A percentile compares a stretch with the other conserved stretches of the same genome.
These are phyloP conservation scores for Anoplolepis gracilipes DNA, from an alignment of 1,140 invertebrate species.

Conservation along the genomic window DNA sequence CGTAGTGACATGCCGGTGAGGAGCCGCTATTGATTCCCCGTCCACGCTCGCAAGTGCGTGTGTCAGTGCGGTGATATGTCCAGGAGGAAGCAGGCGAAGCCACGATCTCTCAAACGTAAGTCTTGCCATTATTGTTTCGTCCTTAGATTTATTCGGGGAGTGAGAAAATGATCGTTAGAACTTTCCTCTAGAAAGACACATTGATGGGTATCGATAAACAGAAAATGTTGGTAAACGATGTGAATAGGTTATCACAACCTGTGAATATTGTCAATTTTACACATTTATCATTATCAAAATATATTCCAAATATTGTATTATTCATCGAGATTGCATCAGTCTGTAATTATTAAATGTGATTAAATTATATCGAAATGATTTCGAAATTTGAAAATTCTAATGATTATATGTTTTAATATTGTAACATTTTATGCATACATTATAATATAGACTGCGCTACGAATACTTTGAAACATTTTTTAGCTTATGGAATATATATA, in stretches of 20 bases:
- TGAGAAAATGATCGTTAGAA: background rate
- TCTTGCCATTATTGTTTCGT: slow-evolving; percentile 6
- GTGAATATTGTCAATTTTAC: background rate
- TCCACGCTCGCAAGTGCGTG: slow-evolving; percentile 36
- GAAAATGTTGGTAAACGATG: background rate
- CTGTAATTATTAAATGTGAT: too few relatives aligned
- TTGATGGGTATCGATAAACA: background rate
- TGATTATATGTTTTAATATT: too few relatives aligned
- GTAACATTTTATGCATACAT: too few relatives aligned
- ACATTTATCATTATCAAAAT: background rate
- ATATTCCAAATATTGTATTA: background rate
- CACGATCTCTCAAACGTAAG: slow-evolving; percentile 86
- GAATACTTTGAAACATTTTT: too few relatives aligned
- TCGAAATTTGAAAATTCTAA: too few relatives aligned
- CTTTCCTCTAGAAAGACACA: background rate
- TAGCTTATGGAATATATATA: too few relatives aligned
- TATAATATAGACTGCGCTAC: too few relatives aligned
- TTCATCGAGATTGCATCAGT: too few relatives aligned
- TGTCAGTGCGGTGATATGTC: slow-evolving; percentile 82
- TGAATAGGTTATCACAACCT: background rate
- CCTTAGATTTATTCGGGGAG: background rate
- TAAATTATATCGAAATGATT: too few relatives aligned
- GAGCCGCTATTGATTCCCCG: slow-evolving; percentile 33
- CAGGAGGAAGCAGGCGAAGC: slow-evolving; percentile 86
- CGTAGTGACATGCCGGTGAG: slow-evolving; percentile 32